A percentile compares a stretch with the other conserved stretches of the same genome.
Evolutionary conservation across 2,888 invertebrate species (phyloP).

Genomic region (Zygothrica quintamaculata): DNA sequence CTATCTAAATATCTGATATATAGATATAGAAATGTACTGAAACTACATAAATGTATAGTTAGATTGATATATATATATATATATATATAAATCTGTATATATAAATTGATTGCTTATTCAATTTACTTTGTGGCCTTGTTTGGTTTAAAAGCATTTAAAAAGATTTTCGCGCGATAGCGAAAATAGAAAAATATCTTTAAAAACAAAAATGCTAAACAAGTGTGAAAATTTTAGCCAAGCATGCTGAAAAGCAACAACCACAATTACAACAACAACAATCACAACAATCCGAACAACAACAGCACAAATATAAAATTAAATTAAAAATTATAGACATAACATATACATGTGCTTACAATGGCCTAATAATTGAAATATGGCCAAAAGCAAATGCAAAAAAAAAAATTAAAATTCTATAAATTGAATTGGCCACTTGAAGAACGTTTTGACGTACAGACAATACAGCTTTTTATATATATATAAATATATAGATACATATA

Average conservation of each 20-base stretch:
- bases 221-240: constrained; percentile 46
- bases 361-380: constrained; percentile 4
- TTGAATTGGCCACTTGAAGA: constrained; percentile 3
- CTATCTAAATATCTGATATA: too few species aligned
- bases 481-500: neutral
- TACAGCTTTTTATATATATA: neutral
- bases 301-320: too few species aligned
- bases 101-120: neutral
- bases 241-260: constrained; percentile 20
- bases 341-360: constrained; percentile 5
- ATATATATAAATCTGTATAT: neutral
- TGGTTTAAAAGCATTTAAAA: neutral
- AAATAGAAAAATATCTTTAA: constrained; percentile 39
- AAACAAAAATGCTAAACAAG: constrained; percentile 43
- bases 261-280: constrained; percentile 4
- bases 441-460: too few species aligned
- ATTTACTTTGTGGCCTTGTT: constrained; percentile 16
- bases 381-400: neutral
- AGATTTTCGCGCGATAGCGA: constrained; percentile 26
- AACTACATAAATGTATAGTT: too few species aligned
- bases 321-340: neutral
- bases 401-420: too few species aligned
- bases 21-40: too few species aligned
- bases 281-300: constrained; percentile 19
- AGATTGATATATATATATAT: neutral